A percentile compares a stretch with the other conserved stretches of the same genome.
Conservation (phyloP, 2,113 vertebrate genomes). For the Spea multiplicata region DNA sequence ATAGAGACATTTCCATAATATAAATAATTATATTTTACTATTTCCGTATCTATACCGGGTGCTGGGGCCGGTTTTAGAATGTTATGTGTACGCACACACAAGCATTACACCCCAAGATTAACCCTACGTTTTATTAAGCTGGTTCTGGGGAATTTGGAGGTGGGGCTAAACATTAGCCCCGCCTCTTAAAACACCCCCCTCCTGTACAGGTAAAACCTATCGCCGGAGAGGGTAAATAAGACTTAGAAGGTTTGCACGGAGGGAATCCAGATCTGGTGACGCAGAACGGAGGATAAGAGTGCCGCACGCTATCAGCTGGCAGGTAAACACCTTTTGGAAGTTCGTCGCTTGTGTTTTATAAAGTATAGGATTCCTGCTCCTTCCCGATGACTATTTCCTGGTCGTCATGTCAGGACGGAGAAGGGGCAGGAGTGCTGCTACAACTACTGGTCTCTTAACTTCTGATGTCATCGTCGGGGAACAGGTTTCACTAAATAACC, state of each 20-base stretch:
- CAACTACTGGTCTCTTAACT: too few relatives aligned
- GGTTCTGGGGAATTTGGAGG: too few relatives aligned
- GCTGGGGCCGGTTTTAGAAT: too few relatives aligned
- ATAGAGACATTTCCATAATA: too few relatives aligned
- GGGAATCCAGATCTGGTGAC: not conserved
- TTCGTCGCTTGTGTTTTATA: not conserved
- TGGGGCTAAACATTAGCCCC: not conserved
- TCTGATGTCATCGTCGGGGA: too few relatives aligned
- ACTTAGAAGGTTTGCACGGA: not conserved
- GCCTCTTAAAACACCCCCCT: not conserved
- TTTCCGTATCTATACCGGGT: too few relatives aligned
- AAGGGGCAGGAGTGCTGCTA: not conserved
- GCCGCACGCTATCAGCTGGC: not conserved
- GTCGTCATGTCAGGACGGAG: not conserved
- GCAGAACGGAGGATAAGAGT: not conserved
- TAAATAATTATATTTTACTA: too few relatives aligned
- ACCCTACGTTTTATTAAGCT: too few relatives aligned
- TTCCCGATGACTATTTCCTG: not conserved
- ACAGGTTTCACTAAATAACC: too few relatives aligned
- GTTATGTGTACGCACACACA: too few relatives aligned
- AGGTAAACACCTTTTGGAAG: not conserved
- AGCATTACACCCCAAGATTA: too few relatives aligned
- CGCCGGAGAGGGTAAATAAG: conserved; percentile 23
- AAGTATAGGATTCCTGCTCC: too few relatives aligned
- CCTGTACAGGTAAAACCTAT: conserved; percentile 14